Evolutionary conservation across 2,888 invertebrate species (phyloP).

Genomic region (Phortica magna): DNA sequence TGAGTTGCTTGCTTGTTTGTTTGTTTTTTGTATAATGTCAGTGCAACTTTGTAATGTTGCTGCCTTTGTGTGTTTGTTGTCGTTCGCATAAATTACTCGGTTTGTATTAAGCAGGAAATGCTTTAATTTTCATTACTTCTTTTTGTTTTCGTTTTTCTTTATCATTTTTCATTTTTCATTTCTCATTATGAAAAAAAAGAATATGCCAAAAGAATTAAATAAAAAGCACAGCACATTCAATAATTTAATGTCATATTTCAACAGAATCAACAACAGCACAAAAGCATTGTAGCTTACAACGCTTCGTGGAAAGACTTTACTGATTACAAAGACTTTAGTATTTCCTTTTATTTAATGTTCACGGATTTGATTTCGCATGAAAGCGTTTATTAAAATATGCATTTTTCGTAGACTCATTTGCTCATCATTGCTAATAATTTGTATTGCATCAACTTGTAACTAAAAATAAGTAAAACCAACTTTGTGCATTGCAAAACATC

Average conservation of each 20-base stretch:
- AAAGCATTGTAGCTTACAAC: not conserved
- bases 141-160: no score
- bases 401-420: no score
- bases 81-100: constrained; percentile 13
- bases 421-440: not conserved
- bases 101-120: constrained; percentile 27
- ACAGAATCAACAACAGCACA: not conserved
- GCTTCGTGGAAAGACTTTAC: no score
- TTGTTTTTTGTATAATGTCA: not conserved
- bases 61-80: not conserved
- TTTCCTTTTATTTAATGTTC: no score
- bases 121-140: constrained; percentile 19
- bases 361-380: no score
- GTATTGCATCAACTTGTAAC: not conserved
- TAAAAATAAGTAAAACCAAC: not conserved
- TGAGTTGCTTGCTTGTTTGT: not conserved
- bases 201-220: not conserved
- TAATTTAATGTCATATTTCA: not conserved
- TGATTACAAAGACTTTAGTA: no score
- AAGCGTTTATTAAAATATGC: no score
- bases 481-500: not conserved
- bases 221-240: not conserved
- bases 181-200: not conserved
- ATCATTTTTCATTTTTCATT: no score
- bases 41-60: constrained; percentile 8